Evolutionary conservation across 2,888 invertebrate species (phyloP).

Genomic region (Fragum whitleyi): DNA sequence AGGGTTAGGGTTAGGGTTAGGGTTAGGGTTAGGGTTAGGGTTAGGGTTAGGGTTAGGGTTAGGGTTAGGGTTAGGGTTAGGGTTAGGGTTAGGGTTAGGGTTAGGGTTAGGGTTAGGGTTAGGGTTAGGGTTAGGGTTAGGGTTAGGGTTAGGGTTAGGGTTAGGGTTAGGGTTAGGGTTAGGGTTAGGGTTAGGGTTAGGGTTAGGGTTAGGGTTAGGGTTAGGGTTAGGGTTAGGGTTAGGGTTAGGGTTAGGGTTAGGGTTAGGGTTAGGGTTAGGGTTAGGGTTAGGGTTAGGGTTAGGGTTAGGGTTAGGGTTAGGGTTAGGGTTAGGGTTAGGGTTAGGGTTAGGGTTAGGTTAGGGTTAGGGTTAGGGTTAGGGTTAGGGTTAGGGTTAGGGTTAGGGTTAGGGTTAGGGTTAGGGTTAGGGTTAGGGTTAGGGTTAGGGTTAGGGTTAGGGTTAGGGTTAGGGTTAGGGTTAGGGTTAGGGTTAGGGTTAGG

Average conservation of each 20-base stretch:
- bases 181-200: slow-evolving; percentile 60
- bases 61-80: slow-evolving; percentile 64
- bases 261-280: slow-evolving; percentile 59
- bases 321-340: slow-evolving; percentile 60
- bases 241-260: slow-evolving; percentile 61
- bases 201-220: slow-evolving; percentile 56
- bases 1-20: slow-evolving; percentile 61
- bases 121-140: slow-evolving; percentile 64
- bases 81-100: slow-evolving; percentile 65
- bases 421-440: slow-evolving; percentile 48
- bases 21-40: slow-evolving; percentile 67
- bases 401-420: slow-evolving; percentile 53
- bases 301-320: slow-evolving; percentile 67
- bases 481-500: slow-evolving; percentile 60
- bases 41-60: slow-evolving; percentile 68
- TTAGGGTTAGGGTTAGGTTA: slow-evolving; percentile 60
- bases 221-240: slow-evolving; percentile 57
- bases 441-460: slow-evolving; percentile 36
- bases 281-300: slow-evolving; percentile 65
- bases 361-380: slow-evolving; percentile 64
- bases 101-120: slow-evolving; percentile 63
- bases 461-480: slow-evolving; percentile 62
- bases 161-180: slow-evolving; percentile 62
- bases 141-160: slow-evolving; percentile 65
- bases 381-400: slow-evolving; percentile 70